A percentile compares a stretch with the other conserved stretches of the same genome.
These are phyloP conservation scores for Latheticus oryzae DNA, from an alignment of 2,888 invertebrate species.

Conservation along the genomic window DNA sequence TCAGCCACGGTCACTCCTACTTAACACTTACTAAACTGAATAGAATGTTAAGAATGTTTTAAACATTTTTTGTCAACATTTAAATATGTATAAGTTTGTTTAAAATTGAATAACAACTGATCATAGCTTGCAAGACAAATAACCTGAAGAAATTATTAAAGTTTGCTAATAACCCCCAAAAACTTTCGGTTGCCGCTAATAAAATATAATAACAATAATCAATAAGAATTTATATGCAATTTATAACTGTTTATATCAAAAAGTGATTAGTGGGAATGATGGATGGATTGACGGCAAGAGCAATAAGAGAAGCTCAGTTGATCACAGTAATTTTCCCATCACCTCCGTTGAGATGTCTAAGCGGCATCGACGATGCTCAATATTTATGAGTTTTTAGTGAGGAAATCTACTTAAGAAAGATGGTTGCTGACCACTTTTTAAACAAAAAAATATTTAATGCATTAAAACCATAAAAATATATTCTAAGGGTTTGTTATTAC, in stretches of 20 bases:
- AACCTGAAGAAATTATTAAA: slow-evolving; percentile 16
- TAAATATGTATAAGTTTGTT: too few relatives aligned
- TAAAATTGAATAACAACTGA: not conserved
- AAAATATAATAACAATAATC: slow-evolving; percentile 65
- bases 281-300: slow-evolving; percentile 64
- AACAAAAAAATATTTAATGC: not conserved
- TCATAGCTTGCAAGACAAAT: slow-evolving; percentile 20
- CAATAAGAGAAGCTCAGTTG: slow-evolving; percentile 60
- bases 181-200: slow-evolving; percentile 62
- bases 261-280: slow-evolving; percentile 64
- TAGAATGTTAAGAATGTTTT: too few relatives aligned
- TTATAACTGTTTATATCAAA: slow-evolving; percentile 65
- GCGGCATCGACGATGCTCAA: slow-evolving; percentile 42
- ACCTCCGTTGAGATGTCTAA: slow-evolving; percentile 52
- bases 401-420: slow-evolving; percentile 34
- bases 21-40: too few relatives aligned
- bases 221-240: slow-evolving; percentile 63
- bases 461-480: slow-evolving; percentile 2
- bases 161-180: slow-evolving; percentile 53
- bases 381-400: slow-evolving; percentile 51
- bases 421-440: slow-evolving; percentile 2
- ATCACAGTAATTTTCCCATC: slow-evolving; percentile 66
- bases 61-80: too few relatives aligned
- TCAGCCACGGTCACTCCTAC: too few relatives aligned
- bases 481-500: not conserved